Base-by-base conservation (phyloP, 2,113 vertebrate species). In the Corythornis vintsioides region DNA sequence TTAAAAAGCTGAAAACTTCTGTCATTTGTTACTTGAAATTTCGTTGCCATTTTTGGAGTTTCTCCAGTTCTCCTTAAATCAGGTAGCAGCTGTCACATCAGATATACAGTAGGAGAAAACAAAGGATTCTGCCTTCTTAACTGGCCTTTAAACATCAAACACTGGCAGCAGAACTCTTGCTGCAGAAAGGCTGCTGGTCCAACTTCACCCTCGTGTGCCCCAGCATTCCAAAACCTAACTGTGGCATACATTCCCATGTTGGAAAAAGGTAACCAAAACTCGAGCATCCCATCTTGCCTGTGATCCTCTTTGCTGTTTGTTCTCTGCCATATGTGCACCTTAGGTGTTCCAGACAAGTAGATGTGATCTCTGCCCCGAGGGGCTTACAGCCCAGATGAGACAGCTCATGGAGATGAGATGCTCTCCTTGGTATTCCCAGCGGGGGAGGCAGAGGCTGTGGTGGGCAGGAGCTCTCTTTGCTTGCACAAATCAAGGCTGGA, bases 271-370 rank as follows among this genome's bases (percentile, higher is more conserved):
- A 94, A 92, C 88, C 78, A 92, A 77, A 95, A 77, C n/a, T 85
- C 64, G 67, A 64, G 72, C 48, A 29, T 77, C 56, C 31, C 38
- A 10, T 67, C 74, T 42, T 83, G 84, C 64, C 87, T 91, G 85
- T 86, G 89, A 95, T 92, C 94, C 71, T 92, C 88, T 95, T 61
- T 88, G 35, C 88, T 93, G 83, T 93, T 94, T 94, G 75, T 80
- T 95, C 82, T 91, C 77, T 88, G 89, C 95, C 95, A 94, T 96
- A 92, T 95, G 92, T 80, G 94, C 94, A 75, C 75, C 64, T 92
- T 88, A 93, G 89, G 56, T 83, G 93, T 92, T 74, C 88, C 87
- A 94, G 92, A 93, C 84, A 93, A 93, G 86, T 43, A 48, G 84
- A 89, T 92, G 92, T 95, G 94, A 91, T 96, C 92, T 91, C 92